Evolutionary conservation across 53 echinoderm and acorn worm species (phyloP), one percentile per base, ranked within the genome.

Genomic region (Mesocentrotus franciscanus): DNA sequence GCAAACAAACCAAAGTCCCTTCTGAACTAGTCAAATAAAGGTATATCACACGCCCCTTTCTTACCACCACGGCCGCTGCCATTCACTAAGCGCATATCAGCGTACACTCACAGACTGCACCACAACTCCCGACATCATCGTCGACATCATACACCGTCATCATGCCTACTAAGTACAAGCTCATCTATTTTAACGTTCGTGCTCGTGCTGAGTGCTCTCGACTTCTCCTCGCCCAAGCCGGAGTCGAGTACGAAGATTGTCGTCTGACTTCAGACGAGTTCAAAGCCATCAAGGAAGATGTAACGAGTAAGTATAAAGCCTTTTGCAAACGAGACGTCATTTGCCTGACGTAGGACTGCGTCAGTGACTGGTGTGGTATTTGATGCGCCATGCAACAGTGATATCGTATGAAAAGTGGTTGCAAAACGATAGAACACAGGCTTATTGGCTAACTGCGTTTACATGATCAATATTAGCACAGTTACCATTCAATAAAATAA

Each of bases 161-260:
- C 81, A 81, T 81, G 81, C 83, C 94, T 78, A 10, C 78, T n/a
- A 60, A 62, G 24, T 93, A 81, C 62, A 93, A 93, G 83, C 94
- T 93, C 18, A 78, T 93, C 18, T 93, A 93, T 14, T 93, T 93
- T 58, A 93, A 93, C 94, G 9, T 59, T 58, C 94, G 94, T 61
- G 94, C 58, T 61, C 94, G 94, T 35, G 94, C 81, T 35, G 94
- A 93, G 94, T 24, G 36, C 81, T 20, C 59, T 60, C 84, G 94
- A 0, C 58, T 93, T 26, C 94, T 93, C 60, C 83, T 93, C 34
- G 94, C 94, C 94, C 94, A 93, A 24, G 94, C 94, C 24, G 94
- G 94, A 22, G 94, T 93, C 34, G 84, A 93, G 70, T 93, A 93
- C 83, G 81, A 93, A 55, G 94, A 93, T 60, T 60, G 83, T 26